These are phyloP conservation scores for Semnornis frantzii DNA, from an alignment of 2,113 vertebrate species.

Conservation along the genomic window DNA sequence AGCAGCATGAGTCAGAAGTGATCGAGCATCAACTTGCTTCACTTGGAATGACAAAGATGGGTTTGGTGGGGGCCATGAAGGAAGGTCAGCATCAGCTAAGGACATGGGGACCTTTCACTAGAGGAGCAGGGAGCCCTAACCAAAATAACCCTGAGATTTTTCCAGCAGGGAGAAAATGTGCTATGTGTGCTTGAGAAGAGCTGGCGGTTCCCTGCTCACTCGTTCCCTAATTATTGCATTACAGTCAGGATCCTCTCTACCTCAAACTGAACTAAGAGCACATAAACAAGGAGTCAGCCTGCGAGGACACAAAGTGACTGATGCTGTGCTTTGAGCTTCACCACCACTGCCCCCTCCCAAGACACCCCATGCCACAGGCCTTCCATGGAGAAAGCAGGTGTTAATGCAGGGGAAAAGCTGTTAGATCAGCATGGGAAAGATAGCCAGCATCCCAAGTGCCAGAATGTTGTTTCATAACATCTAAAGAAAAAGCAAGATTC, in stretches of 20 bases:
- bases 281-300: neutral
- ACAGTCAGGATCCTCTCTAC: neutral
- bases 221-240: constrained; percentile 27
- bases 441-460: neutral
- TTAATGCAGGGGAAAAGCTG: neutral
- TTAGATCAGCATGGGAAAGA: neutral
- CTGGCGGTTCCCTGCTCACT: neutral
- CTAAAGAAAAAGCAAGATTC: neutral
- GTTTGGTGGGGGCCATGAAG: neutral
- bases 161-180: constrained; percentile 55
- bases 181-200: constrained; percentile 25
- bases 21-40: neutral
- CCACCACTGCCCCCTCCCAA: neutral
- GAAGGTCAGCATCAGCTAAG: constrained; percentile 4
- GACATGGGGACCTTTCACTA: neutral
- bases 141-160: constrained; percentile 59
- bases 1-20: neutral
- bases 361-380: neutral
- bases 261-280: constrained; percentile 18
- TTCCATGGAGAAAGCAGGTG: neutral
- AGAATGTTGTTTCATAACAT: neutral
- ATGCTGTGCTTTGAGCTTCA: neutral
- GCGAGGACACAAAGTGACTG: constrained; percentile 8
- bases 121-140: constrained; percentile 17
- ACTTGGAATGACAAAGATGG: neutral